Evolutionary conservation across 2,113 vertebrate species (phyloP).

Genomic region (Scortum barcoo): DNA sequence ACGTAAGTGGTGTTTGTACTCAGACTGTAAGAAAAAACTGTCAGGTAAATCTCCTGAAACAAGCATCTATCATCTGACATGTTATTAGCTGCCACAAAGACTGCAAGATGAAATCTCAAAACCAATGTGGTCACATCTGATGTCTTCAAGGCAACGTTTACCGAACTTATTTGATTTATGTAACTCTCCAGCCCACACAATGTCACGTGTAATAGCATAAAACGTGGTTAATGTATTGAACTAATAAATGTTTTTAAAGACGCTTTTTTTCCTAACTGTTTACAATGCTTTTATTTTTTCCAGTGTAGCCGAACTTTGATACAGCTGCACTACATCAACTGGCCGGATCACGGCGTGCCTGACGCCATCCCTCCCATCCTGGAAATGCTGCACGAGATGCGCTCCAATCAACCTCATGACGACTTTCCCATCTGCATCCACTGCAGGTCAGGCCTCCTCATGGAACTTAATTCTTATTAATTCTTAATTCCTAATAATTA

Average conservation of each 20-base stretch:
- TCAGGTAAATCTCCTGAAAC: conserved; percentile 12
- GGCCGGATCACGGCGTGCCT: conserved; percentile 96
- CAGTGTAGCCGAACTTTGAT: conserved; percentile 84
- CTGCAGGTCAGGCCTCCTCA: conserved; percentile 89
- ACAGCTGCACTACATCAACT: conserved; percentile 96
- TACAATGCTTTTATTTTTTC: not conserved
- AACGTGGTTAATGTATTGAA: not conserved
- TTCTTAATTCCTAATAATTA: no score
- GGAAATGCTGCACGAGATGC: conserved; percentile 90
- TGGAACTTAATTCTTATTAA: not conserved
- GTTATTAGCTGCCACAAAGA: conserved; percentile 26
- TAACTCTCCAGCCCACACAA: not conserved
- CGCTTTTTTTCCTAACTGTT: not conserved
- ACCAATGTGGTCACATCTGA: not conserved
- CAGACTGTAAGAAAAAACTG: conserved; percentile 6
- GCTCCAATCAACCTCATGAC: conserved; percentile 87
- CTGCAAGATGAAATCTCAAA: not conserved
- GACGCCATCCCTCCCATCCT: conserved; percentile 92
- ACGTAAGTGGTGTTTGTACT: conserved; percentile 83
- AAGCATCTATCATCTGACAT: conserved; percentile 11
- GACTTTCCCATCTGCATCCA: conserved; percentile 92
- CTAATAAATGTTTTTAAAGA: not conserved
- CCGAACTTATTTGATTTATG: not conserved
- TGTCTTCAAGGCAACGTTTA: not conserved
- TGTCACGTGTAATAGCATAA: not conserved